Percentiles rank a stretch among this genome's conserved stretches.
Conservation (phyloP, 2,888 invertebrate genomes). For the Exocentrus adspersus region DNA sequence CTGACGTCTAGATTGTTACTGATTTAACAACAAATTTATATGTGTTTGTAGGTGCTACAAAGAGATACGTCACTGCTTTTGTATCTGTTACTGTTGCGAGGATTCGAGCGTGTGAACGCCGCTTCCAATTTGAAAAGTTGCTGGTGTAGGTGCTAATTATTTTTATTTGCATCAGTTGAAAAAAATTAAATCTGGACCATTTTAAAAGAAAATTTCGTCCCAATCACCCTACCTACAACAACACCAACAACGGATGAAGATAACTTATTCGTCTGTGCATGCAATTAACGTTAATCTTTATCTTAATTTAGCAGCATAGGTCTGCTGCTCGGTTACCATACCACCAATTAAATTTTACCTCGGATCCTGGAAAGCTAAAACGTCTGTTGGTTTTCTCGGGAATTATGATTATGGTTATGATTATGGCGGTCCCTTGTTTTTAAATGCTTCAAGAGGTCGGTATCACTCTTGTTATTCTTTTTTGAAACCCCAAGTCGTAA, state of each 20-base stretch:
- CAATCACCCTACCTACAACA: not conserved
- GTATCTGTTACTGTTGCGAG: not conserved
- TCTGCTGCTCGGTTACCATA: not conserved
- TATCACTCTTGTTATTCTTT: not conserved
- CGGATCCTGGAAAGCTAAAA: not conserved
- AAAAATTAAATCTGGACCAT: not conserved
- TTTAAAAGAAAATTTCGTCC: too few relatives aligned
- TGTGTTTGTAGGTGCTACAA: not conserved
- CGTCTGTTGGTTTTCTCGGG: not conserved
- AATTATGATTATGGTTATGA: not conserved
- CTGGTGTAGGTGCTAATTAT: too few relatives aligned
- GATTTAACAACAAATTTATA: constrained; percentile 23
- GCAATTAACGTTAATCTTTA: constrained; percentile 9
- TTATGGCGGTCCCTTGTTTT: not conserved
- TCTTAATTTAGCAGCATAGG: constrained; percentile 5
- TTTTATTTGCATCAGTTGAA: too few relatives aligned
- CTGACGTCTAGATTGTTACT: constrained; percentile 20
- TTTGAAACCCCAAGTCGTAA: not conserved
- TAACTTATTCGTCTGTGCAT: constrained; percentile 11
- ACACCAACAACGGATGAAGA: not conserved
- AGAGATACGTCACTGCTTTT: constrained; percentile 10
- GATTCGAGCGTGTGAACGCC: not conserved
- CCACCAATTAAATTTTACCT: not conserved
- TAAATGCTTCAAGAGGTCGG: not conserved
- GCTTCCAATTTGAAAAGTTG: too few relatives aligned